Evolutionary conservation across 2,888 invertebrate genomes (phyloP), one percentile per base, ranked within the genome.

Genomic region (Ectemnius cavifrons): DNA sequence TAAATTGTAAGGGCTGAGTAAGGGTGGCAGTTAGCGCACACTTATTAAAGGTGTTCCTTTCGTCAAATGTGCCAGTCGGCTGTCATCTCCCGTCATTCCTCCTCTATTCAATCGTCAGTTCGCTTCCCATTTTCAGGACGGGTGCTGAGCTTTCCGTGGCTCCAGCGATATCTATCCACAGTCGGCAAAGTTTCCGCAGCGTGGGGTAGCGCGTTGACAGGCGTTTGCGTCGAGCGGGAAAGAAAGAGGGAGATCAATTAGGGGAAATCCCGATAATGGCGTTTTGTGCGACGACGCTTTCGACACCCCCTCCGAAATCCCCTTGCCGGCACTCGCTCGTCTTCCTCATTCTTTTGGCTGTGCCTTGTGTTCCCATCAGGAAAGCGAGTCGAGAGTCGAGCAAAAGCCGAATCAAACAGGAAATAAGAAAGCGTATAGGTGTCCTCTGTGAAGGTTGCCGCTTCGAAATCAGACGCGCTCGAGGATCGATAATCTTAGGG

Each of bases 231-330:
- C 63, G 64, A 57, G 71, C 28, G 65, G 71, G 72, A 78, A 78
- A 27, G 45, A 14, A 58, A 14, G 63, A 80, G 72, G 62, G 72
- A 85, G 85, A 88, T 86, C 85, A 85, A 89, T 89, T 87, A 86
- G 85, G 83, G 81, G 82, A 85, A 85, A 88, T 87, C 78, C 80
- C 77, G 85, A 86, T 88, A 87, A 88, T 83, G 81, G 81, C 75
- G 81, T 86, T 84, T 81, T 73, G 82, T 83, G 37, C 73, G 79
- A 60, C 71, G 67, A 71, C 75, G 71, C 67, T 59, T 61, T 68
- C 58, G 2, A 37, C 16, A 27, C 27, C 45, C 45, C 37, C 11
- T 27, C 63, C 57, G 16, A 11, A n/a, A 11, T 14, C 46, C 45
- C 47, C 13, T 47, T 11, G 47, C n/a, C 52, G 49, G 27, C 56